Conservation (phyloP, 2,113 vertebrate genomes). For the Orientallactaga bullata region DNA sequence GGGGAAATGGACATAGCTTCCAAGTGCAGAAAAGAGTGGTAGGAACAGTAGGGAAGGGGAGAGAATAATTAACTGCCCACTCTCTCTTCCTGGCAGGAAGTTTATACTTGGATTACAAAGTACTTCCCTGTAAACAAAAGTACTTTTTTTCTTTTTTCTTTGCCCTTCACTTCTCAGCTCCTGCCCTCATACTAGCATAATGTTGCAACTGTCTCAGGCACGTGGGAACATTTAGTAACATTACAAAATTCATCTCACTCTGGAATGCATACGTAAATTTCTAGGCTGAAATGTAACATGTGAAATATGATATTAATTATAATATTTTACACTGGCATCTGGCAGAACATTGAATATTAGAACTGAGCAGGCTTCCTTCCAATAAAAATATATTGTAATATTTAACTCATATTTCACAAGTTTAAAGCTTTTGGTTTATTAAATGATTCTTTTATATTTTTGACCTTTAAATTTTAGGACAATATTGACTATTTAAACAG, state of each 20-base stretch:
- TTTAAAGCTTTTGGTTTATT: background rate
- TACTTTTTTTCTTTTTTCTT: background rate
- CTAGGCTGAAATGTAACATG: background rate
- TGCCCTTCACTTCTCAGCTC: background rate
- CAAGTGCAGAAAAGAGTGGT: background rate
- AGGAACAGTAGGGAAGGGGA: background rate
- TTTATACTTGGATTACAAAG: background rate
- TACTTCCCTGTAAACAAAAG: background rate
- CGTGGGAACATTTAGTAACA: background rate
- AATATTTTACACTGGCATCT: background rate
- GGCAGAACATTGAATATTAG: background rate
- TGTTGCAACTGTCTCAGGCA: background rate
- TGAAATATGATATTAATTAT: background rate
- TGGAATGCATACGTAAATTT: background rate
- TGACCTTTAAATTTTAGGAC: background rate
- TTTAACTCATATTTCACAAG: slow-evolving; percentile 17
- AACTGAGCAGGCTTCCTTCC: background rate
- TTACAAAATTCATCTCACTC: background rate
- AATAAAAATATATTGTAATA: background rate
- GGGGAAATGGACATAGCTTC: background rate
- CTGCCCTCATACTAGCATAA: background rate
- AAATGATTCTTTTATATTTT: slow-evolving; percentile 3
- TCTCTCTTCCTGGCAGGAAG: no score
- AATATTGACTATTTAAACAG: slow-evolving; percentile 17
- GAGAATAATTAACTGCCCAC: background rate